A percentile compares a stretch with the other conserved stretches of the same genome.
These are phyloP conservation scores for Laterallus jamaicensis DNA, from an alignment of 2,113 vertebrate genomes.

Conservation along the genomic window DNA sequence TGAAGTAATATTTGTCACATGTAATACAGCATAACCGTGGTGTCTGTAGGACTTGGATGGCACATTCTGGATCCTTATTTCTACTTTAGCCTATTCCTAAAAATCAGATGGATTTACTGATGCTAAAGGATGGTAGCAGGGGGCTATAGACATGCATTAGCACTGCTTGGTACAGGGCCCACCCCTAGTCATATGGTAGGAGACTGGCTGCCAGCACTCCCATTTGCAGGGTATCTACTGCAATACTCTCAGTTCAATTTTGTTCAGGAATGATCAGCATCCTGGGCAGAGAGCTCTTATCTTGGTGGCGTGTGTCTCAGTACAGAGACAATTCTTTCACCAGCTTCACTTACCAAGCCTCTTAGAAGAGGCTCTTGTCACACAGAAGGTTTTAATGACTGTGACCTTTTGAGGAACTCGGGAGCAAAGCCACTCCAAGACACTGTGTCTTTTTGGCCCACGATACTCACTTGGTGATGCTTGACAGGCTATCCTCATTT, in stretches of 20 bases:
- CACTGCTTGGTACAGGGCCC: neutral
- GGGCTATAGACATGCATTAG: neutral
- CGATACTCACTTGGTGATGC: neutral
- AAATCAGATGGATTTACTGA: neutral
- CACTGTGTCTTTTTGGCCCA: neutral
- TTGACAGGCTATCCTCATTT: neutral
- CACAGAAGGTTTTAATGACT: neutral
- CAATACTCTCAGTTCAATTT: neutral
- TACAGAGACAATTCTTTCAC: neutral
- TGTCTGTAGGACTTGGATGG: neutral
- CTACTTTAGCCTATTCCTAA: neutral
- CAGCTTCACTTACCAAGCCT: neutral
- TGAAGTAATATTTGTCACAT: neutral
- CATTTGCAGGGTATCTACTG: neutral
- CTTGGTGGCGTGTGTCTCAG: neutral
- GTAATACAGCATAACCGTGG: neutral
- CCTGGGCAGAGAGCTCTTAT: neutral
- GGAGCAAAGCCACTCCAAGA: neutral
- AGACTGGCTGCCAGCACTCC: neutral
- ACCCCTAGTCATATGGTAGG: neutral
- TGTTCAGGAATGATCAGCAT: conserved; percentile 30
- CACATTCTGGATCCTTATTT: neutral
- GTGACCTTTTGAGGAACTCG: neutral
- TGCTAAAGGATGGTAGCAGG: neutral
- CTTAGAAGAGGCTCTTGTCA: neutral